phyloP scores from a whole-genome alignment of 2,888 invertebrate species.

The Netelia melanura region DNA sequence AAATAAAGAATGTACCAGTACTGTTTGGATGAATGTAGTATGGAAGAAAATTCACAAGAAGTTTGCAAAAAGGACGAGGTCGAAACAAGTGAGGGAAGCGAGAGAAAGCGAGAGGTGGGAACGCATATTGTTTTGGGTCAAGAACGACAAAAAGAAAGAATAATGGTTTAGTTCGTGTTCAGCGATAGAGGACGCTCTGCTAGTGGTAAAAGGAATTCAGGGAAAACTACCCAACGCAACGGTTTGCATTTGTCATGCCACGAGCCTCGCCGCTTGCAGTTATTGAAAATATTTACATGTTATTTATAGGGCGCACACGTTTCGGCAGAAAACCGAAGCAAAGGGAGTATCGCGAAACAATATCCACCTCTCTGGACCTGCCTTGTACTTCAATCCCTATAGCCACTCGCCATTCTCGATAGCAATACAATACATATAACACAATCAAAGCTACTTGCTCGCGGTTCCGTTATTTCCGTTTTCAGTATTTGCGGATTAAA shows the following conservation, averaged over 20 bases:
- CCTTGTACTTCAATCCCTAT: constrained; percentile 9
- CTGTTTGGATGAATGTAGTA: constrained; percentile 72
- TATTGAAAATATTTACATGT: constrained; percentile 84
- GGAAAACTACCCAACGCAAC: constrained; percentile 72
- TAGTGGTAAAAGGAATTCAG: constrained; percentile 17
- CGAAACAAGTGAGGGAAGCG: background rate
- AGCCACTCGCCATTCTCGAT: constrained; percentile 2
- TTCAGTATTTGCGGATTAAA: too few species aligned
- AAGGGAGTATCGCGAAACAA: constrained; percentile 71
- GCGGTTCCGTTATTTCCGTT: too few species aligned
- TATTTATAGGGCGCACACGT: constrained; percentile 83
- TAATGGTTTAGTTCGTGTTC: constrained; percentile 29
- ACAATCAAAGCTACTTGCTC: too few species aligned
- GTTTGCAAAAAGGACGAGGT: background rate
- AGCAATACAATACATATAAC: constrained; percentile 56
- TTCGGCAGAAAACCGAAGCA: constrained; percentile 71
- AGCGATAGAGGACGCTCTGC: constrained; percentile 19
- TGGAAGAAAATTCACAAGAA: constrained; percentile 15
- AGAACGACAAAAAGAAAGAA: constrained; percentile 41
- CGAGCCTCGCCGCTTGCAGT: constrained; percentile 78
- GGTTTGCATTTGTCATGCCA: constrained; percentile 83
- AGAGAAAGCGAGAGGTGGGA: background rate
- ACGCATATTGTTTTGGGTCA: constrained; percentile 26
- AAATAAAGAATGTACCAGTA: constrained; percentile 17
- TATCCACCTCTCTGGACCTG: constrained; percentile 66